Base-by-base conservation (phyloP, 2,113 vertebrate species). In the Calypte anna region DNA sequence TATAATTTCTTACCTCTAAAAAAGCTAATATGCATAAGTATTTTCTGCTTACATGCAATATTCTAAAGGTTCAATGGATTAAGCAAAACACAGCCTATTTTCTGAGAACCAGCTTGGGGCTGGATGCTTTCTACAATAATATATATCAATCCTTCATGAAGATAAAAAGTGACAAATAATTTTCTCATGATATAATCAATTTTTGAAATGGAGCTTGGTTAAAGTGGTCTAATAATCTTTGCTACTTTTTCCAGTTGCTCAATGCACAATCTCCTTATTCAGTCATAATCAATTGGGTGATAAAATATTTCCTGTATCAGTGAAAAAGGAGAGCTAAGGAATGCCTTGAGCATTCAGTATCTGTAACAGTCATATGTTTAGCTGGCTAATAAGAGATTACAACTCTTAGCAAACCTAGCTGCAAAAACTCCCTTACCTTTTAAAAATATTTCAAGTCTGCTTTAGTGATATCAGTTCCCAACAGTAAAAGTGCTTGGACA, bases 191-290 rank as follows among this genome's bases (percentile, higher is more conserved):
- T 78, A 88, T 62, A 97, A 97, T 57, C 96, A 92, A 96, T 96
- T 96, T 96, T 96, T 97, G 87, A 85, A 96, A 92, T 82, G 38
- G 31, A n/a, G 44, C 86, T 92, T 91, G 21, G 70, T 85, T 82
- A 90, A 86, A 83, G 72, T 10, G 64, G 94, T 82, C 58, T 91
- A 80, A 93, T 96, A 72, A 88, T 91, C 82, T 91, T 80, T 87
- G 88, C 74, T 79, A 87, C 69, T 82, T 63, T 91, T 93, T 76
- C 27, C 90, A 91, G 69, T 76, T 97, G 44, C n/a, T 96, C 57
- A 78, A 8, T 46, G 61, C 58, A 75, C 55, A 67, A 28, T 78
- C 62, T 96, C 58, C 51, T 96, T 86, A 28, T 88, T 82, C 74
- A 90, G 66, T 48, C 72, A 31, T 64, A 90, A 90, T 86, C 59